These are phyloP conservation scores for Leptatherina wallacei DNA, from an alignment of 2,797 vertebrate species.

Conservation along the genomic window DNA sequence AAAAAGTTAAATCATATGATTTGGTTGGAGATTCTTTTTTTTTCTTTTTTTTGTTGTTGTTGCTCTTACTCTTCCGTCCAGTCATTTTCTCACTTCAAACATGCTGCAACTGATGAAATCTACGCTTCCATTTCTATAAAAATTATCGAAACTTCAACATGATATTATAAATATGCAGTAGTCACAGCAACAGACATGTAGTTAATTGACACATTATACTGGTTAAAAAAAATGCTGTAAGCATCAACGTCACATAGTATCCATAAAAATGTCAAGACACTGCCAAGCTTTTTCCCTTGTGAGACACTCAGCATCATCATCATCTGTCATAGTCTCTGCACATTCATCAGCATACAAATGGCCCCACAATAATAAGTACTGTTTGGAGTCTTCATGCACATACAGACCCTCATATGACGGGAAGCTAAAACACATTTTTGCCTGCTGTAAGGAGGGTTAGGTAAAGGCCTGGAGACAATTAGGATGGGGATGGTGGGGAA, in stretches of 20 bases:
- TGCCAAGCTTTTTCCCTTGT: slow-evolving; percentile 36
- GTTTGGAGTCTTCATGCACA: slow-evolving; percentile 18
- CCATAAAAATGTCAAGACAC: slow-evolving; percentile 54
- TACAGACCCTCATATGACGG: slow-evolving; percentile 21
- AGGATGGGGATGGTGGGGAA: slow-evolving; percentile 33
- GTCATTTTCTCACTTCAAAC: slow-evolving; percentile 33
- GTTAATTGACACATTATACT: slow-evolving; percentile 26
- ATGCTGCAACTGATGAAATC: slow-evolving; percentile 30
- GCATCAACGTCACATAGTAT: slow-evolving; percentile 36
- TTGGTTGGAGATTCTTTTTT: slow-evolving; percentile 43
- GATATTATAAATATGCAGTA: slow-evolving; percentile 18
- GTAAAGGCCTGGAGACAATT: slow-evolving; percentile 70
- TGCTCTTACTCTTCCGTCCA: slow-evolving; percentile 13
- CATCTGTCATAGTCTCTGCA: slow-evolving; percentile 51
- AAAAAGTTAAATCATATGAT: slow-evolving; percentile 40
- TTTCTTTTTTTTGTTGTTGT: slow-evolving; percentile 40
- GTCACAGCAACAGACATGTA: background rate
- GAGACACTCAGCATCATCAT: slow-evolving; percentile 37
- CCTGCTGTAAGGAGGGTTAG: slow-evolving; percentile 31
- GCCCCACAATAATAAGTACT: slow-evolving; percentile 20
- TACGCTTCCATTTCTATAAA: slow-evolving; percentile 18
- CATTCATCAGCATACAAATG: slow-evolving; percentile 41
- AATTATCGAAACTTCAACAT: slow-evolving; percentile 9
- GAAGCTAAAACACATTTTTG: slow-evolving; percentile 41
- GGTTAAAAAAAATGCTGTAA: slow-evolving; percentile 16